These are phyloP conservation scores for Pluvianellus socialis DNA, from an alignment of 2,113 vertebrate genomes.

Conservation along the genomic window DNA sequence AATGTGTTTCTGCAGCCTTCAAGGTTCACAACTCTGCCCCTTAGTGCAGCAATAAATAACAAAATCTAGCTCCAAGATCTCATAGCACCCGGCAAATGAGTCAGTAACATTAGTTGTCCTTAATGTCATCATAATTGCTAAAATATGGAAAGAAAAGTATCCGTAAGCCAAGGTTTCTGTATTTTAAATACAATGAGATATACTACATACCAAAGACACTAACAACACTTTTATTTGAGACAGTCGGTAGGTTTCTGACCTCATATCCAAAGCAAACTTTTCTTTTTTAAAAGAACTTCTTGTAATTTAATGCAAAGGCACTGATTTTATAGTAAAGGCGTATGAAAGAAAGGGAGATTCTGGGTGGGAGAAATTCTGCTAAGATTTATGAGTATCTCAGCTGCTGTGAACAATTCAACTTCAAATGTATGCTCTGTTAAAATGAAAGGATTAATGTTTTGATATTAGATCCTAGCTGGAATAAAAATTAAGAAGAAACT, in stretches of 20 bases:
- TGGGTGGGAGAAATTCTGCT: neutral
- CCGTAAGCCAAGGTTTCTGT: neutral
- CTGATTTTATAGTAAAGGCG: neutral
- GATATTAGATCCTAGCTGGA: neutral
- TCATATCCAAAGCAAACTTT: neutral
- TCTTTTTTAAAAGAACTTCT: neutral
- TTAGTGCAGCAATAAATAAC: neutral
- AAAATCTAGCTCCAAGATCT: neutral
- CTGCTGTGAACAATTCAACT: neutral
- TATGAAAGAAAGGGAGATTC: neutral
- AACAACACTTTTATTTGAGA: neutral
- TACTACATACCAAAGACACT: neutral
- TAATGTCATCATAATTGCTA: neutral
- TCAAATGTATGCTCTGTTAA: neutral
- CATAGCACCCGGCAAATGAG: slow-evolving; percentile 6
- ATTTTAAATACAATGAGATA: neutral
- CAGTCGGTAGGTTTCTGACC: neutral
- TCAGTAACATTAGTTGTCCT: neutral
- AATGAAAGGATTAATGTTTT: neutral
- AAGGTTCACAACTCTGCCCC: neutral
- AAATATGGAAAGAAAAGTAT: neutral
- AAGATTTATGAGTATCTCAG: neutral
- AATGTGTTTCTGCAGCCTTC: neutral
- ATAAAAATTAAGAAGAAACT: neutral
- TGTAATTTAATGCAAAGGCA: neutral